Evolutionary conservation across 2,113 vertebrate species (phyloP).

Genomic region (Globicephala melas): DNA sequence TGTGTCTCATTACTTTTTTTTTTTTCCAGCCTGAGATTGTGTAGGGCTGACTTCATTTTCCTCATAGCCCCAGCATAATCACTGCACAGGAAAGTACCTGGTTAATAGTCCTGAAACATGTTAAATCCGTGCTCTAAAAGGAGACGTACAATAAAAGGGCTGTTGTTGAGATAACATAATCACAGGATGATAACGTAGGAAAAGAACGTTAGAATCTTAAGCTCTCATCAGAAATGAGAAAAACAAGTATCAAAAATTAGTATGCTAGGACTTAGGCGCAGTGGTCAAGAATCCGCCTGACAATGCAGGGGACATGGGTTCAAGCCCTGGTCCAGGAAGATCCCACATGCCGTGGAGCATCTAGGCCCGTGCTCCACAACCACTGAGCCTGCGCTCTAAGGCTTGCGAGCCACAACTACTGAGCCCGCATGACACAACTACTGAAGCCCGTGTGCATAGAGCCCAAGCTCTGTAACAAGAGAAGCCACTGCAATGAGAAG

Average conservation of each 20-base stretch:
- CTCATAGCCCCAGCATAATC: background rate
- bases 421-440: no score
- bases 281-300: no score
- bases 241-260: background rate
- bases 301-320: no score
- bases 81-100: background rate
- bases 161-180: background rate
- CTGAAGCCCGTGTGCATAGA: no score
- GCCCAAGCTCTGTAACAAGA: no score
- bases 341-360: no score
- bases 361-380: no score
- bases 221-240: background rate
- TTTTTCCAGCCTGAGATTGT: background rate
- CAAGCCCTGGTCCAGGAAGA: no score
- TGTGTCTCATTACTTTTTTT: background rate
- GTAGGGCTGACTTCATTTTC: background rate
- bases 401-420: no score
- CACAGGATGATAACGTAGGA: background rate
- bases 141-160: background rate
- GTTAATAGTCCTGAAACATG: background rate
- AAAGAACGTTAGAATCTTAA: background rate
- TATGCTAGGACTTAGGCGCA: no score
- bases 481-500: no score
- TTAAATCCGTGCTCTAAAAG: background rate
- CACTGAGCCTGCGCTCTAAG: no score